A percentile compares a stretch with the other conserved stretches of the same genome.
Conservation (phyloP, 2,888 invertebrate genomes). For the Tipula helvola region DNA sequence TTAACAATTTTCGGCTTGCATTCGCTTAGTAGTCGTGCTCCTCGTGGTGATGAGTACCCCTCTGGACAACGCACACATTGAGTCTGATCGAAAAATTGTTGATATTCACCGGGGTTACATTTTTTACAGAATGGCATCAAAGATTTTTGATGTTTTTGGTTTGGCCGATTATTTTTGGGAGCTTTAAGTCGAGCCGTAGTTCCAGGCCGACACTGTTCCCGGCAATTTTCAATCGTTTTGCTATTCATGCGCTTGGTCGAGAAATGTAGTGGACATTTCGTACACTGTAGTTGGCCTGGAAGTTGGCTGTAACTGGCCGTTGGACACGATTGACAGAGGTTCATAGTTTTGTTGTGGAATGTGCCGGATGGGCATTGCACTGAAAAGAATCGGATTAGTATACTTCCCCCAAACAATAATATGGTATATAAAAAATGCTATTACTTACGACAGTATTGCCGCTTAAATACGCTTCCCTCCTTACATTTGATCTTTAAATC, state of each 20-base stretch:
- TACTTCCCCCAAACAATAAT: too few relatives aligned
- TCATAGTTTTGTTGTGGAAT: constrained; percentile 41
- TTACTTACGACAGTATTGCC: constrained; percentile 42
- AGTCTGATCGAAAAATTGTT: constrained; percentile 42
- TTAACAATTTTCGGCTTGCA: constrained; percentile 37
- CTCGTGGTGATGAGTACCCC: constrained; percentile 34
- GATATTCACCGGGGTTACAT: constrained; percentile 47
- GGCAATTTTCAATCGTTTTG: constrained; percentile 39
- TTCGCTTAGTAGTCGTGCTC: constrained; percentile 31
- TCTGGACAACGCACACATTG: constrained; percentile 44
- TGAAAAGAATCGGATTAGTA: constrained; percentile 20
- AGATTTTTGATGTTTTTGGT: constrained; percentile 32
- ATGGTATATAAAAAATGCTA: background rate
- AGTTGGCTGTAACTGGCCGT: constrained; percentile 46
- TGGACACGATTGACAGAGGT: constrained; percentile 45
- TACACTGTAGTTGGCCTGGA: constrained; percentile 41
- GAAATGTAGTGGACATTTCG: constrained; percentile 42
- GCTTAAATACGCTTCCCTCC: constrained; percentile 40
- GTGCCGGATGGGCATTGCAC: constrained; percentile 54
- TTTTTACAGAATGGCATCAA: constrained; percentile 42
- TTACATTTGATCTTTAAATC: constrained; percentile 34
- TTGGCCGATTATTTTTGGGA: constrained; percentile 21
- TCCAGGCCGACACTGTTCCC: constrained; percentile 46
- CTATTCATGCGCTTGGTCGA: constrained; percentile 42
- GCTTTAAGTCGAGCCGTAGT: constrained; percentile 32